A percentile compares a stretch with the other conserved stretches of the same genome.
phyloP scores from a whole-genome alignment of 2,797 vertebrate genomes.

The Pseudochirops cupreus region DNA sequence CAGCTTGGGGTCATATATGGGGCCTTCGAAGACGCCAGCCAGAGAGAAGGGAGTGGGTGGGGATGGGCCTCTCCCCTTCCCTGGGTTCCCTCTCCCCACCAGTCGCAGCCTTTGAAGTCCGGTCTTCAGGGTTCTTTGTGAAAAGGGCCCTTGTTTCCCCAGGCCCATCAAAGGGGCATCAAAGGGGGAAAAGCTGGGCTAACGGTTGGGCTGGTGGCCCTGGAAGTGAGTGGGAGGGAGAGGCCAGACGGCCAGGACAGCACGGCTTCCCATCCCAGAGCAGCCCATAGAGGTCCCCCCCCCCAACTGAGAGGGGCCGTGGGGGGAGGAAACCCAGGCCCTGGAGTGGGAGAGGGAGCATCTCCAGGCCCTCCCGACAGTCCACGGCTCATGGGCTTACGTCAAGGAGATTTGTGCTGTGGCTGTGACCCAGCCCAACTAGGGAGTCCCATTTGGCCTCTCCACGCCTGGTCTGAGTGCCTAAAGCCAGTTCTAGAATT shows the following conservation, averaged over 20 bases:
- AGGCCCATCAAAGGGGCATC: slow-evolving; percentile 71
- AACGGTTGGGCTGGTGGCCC: slow-evolving; percentile 72
- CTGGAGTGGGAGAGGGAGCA: background rate
- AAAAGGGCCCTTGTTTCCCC: slow-evolving; percentile 77
- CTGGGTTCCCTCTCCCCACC: background rate
- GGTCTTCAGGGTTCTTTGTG: slow-evolving; percentile 54
- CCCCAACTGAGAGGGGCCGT: background rate
- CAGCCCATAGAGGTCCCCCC: background rate
- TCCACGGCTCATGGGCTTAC: too few relatives aligned
- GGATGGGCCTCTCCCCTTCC: slow-evolving; percentile 65
- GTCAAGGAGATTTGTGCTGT: background rate
- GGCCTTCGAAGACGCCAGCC: slow-evolving; percentile 7
- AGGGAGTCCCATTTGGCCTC: too few relatives aligned
- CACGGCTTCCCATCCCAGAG: accelerated
- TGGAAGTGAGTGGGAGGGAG: slow-evolving; percentile 50
- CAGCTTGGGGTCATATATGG: background rate
- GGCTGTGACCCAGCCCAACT: too few relatives aligned
- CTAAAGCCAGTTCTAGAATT: background rate
- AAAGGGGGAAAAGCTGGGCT: slow-evolving; percentile 47
- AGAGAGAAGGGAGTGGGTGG: slow-evolving; percentile 41
- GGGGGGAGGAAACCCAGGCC: slow-evolving; percentile 24
- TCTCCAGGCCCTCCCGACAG: accelerated
- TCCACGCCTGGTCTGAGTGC: background rate
- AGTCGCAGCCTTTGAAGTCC: slow-evolving; percentile 68
- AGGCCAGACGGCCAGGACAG: slow-evolving; percentile 11